phyloP scores from a whole-genome alignment of 2,888 invertebrate genomes.

The Melinaea marsaeus region DNA sequence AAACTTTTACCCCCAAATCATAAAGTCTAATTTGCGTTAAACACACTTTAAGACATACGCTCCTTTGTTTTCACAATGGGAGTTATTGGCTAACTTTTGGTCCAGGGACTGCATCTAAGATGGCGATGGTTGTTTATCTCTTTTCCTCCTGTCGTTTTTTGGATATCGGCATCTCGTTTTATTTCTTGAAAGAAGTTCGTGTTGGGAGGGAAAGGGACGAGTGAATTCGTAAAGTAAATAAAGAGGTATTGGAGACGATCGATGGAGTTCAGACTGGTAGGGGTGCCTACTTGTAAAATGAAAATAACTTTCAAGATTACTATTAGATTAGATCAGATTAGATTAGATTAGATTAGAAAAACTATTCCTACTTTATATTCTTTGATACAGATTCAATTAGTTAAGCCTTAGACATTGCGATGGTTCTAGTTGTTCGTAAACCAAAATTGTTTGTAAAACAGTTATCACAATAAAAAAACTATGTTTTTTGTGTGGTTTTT shows the following conservation, averaged over 20 bases:
- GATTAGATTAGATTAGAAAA: no score
- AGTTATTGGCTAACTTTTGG: constrained; percentile 75
- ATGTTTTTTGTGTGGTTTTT: no score
- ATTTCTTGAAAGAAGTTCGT: constrained; percentile 70
- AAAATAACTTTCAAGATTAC: background rate
- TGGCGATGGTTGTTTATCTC: constrained; percentile 61
- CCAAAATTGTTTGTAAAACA: no score
- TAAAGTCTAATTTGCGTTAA: constrained; percentile 49
- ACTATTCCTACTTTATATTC: no score
- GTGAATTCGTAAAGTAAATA: constrained; percentile 64
- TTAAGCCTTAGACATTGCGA: no score
- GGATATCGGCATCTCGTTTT: constrained; percentile 48
- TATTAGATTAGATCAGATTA: no score
- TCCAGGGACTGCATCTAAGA: constrained; percentile 75
- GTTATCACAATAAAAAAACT: no score
- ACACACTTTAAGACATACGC: constrained; percentile 23
- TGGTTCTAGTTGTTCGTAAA: no score
- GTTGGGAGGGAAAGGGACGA: constrained; percentile 62
- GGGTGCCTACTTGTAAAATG: background rate
- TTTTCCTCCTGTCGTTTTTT: constrained; percentile 38
- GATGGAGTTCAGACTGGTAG: constrained; percentile 38
- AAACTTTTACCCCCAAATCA: constrained; percentile 40
- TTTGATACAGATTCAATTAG: no score
- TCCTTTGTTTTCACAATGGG: constrained; percentile 39
- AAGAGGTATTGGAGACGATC: constrained; percentile 54